Base-by-base conservation (phyloP, 1,140 invertebrate species). In the Aporrectodea caliginosa region DNA sequence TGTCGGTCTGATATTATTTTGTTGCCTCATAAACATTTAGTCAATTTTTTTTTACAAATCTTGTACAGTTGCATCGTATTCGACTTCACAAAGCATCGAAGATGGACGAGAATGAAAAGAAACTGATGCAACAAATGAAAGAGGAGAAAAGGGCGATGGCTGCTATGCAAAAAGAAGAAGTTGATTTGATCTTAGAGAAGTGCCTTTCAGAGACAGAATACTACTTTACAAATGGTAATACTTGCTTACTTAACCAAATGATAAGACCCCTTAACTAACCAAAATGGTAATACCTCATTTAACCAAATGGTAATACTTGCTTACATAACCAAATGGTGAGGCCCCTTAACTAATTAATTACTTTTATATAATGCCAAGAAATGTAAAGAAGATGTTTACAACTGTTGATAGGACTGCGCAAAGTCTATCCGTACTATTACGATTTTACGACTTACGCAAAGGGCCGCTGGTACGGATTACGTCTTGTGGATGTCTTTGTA, bases 391-490 rank as follows among this genome's bases (percentile, higher is more conserved):
- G n/a, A n/a, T 74, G 1, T 74, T 74, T 74, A 30, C 1, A 74
- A 1, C 69, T 78, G 77, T 58, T 75, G 82, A 16, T 90, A 98
- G 96, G 96, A 82, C 91, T 99, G 77, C 91, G 98, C 78, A 98
- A 99, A 91, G 97, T 99, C 0, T 97, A 98, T 88, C 98, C 98
- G 0, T 99, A 99, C 90, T 96, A 96, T 88, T 98, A 96, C 89
- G 96, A 94, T 16, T 99, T 98, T 89, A 95, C 94, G 72, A 97
- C 96, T 14, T 97, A 96, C 90, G 96, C 95, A 16, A 99, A 99
- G 90, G 95, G 95, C 0, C 92, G 98, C 81, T 99, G 98, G 98
- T 93, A 98, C 1, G 96, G 96, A 27, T 93, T 96, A 85, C 93
- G 94, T 85, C 93, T 99, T 72, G 90, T 96, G 71, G 96, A 99